Evolutionary conservation across 2,888 invertebrate species (phyloP).

Genomic region (Xestia c-nigrum): DNA sequence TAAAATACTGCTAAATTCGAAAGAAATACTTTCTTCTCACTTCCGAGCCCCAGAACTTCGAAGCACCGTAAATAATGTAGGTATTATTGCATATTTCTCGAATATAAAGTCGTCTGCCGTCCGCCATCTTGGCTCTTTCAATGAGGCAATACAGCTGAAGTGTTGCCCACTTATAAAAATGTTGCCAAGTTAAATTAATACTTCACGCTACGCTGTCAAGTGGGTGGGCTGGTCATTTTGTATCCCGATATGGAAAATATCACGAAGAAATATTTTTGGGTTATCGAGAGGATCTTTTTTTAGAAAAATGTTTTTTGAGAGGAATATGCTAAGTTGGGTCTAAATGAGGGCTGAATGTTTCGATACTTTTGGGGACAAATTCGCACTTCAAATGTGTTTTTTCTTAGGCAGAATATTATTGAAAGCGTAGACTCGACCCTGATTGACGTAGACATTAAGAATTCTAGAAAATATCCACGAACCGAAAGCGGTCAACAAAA

Average conservation of each 20-base stretch:
- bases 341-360: conserved; percentile 4
- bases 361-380: not conserved
- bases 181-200: conserved; percentile 71
- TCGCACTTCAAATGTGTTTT: conserved; percentile 1
- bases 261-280: conserved; percentile 27
- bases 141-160: conserved; percentile 72
- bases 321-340: conserved; percentile 20
- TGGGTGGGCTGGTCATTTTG: conserved; percentile 65
- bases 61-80: conserved; percentile 75
- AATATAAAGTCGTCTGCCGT: conserved; percentile 72
- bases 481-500: not conserved
- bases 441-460: conserved; percentile 25
- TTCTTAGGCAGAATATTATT: not conserved
- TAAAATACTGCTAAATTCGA: not conserved
- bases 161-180: conserved; percentile 69
- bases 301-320: conserved; percentile 3
- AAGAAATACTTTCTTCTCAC: conserved; percentile 26
- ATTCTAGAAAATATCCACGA: not conserved
- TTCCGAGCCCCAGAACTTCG: conserved; percentile 60
- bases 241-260: conserved; percentile 50
- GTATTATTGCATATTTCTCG: conserved; percentile 82
- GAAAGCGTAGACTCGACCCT: not conserved
- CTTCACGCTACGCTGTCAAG: conserved; percentile 63
- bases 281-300: conserved; percentile 38
- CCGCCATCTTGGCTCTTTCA: conserved; percentile 77